Conservation (phyloP, 2,113 vertebrate species). For the Cygnus atratus region DNA sequence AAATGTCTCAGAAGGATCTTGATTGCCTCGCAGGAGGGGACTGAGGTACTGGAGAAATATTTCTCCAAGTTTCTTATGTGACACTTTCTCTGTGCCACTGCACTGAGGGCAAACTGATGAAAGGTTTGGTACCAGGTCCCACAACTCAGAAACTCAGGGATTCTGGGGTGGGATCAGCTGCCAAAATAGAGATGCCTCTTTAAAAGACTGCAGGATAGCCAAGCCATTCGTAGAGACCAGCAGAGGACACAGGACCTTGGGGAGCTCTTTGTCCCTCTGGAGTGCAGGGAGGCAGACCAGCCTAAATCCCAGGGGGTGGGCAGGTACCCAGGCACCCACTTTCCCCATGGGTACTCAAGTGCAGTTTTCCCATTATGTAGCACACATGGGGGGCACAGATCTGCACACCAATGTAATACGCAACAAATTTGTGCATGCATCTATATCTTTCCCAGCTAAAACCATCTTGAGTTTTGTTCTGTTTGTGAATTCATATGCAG, state of each 20-base stretch:
- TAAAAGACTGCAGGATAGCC: neutral
- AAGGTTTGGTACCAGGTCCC: neutral
- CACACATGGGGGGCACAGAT: neutral
- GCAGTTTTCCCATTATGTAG: neutral
- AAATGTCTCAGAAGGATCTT: conserved; percentile 34
- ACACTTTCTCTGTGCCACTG: neutral
- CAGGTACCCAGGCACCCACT: fast-evolving
- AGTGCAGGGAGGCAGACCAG: neutral
- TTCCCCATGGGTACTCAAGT: neutral
- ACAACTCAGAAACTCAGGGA: neutral
- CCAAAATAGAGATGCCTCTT: neutral
- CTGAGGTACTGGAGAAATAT: fast-evolving
- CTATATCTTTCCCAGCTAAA: neutral
- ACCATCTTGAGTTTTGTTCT: neutral
- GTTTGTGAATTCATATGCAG: fast-evolving
- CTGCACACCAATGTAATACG: neutral
- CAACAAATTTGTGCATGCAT: fast-evolving
- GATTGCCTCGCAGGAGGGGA: conserved; percentile 56
- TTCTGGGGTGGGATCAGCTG: neutral
- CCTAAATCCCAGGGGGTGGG: neutral
- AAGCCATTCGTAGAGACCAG: neutral
- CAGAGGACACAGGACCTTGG: neutral
- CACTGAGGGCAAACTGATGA: neutral
- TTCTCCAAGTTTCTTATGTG: neutral
- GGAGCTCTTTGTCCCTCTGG: neutral